Conservation (phyloP, 1,140 invertebrate species). For the Aphelinus certus region DNA sequence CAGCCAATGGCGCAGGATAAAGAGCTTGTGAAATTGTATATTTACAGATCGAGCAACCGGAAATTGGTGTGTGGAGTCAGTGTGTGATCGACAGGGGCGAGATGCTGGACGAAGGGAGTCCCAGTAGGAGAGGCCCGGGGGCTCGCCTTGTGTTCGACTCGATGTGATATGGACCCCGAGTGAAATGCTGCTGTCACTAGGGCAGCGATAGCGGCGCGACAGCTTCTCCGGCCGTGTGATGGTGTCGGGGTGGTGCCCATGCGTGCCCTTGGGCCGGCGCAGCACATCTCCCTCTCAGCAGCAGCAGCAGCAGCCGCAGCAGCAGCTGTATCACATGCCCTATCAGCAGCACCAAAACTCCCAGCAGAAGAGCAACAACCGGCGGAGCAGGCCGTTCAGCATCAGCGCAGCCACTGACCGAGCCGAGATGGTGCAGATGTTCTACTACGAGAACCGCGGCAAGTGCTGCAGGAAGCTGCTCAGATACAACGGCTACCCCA, state of each 20-base stretch:
- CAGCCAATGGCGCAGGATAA: no score
- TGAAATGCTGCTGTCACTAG: no score
- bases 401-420: constrained; percentile 58
- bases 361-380: constrained; percentile 46
- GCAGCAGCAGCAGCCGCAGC: constrained; percentile 48
- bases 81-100: no score
- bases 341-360: constrained; percentile 44
- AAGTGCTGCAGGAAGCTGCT: constrained; percentile 78
- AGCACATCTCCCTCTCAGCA: constrained; percentile 55
- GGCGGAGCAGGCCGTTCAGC: constrained; percentile 55
- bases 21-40: no score
- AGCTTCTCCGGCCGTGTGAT: constrained; percentile 50
- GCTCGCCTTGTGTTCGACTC: no score
- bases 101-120: no score
- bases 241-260: constrained; percentile 66
- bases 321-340: constrained; percentile 39
- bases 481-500: constrained; percentile 76
- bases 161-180: no score
- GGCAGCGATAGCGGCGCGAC: no score
- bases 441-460: constrained; percentile 78
- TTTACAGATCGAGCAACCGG: no score
- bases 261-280: constrained; percentile 63
- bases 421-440: constrained; percentile 73
- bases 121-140: no score
- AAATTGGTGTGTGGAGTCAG: not conserved